Evolutionary conservation across 2,888 invertebrate genomes (phyloP).

Genomic region (Heliconius ismenius): DNA sequence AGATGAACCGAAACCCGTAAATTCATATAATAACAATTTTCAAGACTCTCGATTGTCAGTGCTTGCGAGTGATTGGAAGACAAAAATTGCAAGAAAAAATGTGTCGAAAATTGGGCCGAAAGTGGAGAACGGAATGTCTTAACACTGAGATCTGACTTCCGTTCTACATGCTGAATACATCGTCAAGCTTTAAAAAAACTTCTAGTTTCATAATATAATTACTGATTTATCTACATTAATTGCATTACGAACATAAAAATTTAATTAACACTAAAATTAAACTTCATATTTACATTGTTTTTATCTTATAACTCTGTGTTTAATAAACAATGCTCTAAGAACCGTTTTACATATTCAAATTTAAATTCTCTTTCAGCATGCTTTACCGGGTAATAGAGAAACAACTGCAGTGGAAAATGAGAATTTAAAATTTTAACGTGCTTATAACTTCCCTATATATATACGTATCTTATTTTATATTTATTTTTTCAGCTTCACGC

Average conservation of each 20-base stretch:
- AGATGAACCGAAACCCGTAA: too few species aligned
- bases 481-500: too few species aligned
- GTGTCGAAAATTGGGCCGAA: background rate
- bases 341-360: constrained; percentile 23
- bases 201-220: background rate
- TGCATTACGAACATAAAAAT: too few species aligned
- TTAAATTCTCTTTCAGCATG: constrained; percentile 17
- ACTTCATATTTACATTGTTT: background rate
- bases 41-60: too few species aligned
- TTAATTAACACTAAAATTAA: background rate
- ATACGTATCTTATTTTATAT: background rate
- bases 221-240: background rate
- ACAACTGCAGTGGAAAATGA: constrained; percentile 42
- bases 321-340: constrained; percentile 1
- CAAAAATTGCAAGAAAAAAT: background rate
- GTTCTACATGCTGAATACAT: background rate
- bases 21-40: too few species aligned
- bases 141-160: background rate
- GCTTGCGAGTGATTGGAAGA: background rate
- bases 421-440: constrained; percentile 36
- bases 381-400: constrained; percentile 34
- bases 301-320: background rate
- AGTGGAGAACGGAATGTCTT: background rate
- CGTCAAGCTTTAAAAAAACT: background rate
- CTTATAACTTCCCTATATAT: constrained; percentile 28